phyloP scores from a whole-genome alignment of 1,140 invertebrate species.

The Gonioctena quinquepunctata region DNA sequence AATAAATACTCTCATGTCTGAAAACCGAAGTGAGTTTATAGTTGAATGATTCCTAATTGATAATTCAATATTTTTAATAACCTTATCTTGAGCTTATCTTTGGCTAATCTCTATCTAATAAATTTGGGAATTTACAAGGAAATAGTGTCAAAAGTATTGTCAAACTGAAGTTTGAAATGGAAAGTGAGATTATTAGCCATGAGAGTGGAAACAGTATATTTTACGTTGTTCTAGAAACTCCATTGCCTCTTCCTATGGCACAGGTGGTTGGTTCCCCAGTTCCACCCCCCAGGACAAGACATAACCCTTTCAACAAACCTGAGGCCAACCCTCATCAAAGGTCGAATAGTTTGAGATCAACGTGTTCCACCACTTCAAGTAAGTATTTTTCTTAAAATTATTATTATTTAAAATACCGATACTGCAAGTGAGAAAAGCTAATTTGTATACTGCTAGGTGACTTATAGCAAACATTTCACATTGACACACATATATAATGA shows the following conservation, averaged over 20 bases:
- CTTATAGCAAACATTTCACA: too few species aligned
- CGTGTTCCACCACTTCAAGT: conserved; percentile 60
- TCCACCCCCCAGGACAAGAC: conserved; percentile 67
- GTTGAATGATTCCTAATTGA: too few species aligned
- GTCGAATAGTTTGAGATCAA: conserved; percentile 59
- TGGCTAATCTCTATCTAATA: background rate
- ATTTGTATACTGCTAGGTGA: too few species aligned
- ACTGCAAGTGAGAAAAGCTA: too few species aligned
- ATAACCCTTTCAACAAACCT: conserved; percentile 71
- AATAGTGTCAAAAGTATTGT: too few species aligned
- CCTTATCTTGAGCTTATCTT: background rate
- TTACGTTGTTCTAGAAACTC: conserved; percentile 49
- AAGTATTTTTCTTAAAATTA: too few species aligned
- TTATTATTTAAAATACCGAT: too few species aligned
- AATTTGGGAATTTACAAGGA: too few species aligned
- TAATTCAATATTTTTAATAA: too few species aligned
- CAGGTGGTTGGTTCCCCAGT: conserved; percentile 59
- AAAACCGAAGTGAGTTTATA: too few species aligned
- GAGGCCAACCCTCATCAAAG: conserved; percentile 58
- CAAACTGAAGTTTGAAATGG: conserved; percentile 1
- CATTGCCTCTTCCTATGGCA: conserved; percentile 35
- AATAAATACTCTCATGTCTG: too few species aligned
- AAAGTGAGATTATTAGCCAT: conserved; percentile 23
- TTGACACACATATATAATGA: too few species aligned
- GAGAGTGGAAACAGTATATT: conserved; percentile 40